Conservation (phyloP, 2,797 vertebrate species). For the Myotis planiceps region DNA sequence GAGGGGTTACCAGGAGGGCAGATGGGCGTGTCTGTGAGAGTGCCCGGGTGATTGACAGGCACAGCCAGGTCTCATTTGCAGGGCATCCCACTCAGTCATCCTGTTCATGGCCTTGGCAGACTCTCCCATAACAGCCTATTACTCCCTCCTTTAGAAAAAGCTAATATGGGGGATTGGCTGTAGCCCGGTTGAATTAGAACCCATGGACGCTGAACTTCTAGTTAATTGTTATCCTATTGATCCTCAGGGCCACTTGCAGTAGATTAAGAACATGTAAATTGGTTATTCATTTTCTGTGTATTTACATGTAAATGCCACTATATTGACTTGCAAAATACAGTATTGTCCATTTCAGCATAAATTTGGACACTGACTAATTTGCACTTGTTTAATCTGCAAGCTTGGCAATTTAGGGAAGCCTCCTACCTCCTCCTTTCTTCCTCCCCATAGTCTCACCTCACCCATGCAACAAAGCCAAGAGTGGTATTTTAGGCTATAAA, state of each 20-base stretch:
- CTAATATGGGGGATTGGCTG: not conserved
- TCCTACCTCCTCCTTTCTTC: not conserved
- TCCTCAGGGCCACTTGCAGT: not conserved
- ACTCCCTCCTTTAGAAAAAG: not conserved
- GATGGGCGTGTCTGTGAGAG: not conserved
- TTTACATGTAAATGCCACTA: conserved; percentile 42
- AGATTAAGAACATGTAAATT: conserved; percentile 58
- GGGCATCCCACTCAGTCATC: not conserved
- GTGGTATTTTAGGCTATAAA: conserved; percentile 37
- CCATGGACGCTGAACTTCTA: not conserved
- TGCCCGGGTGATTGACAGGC: conserved; percentile 18
- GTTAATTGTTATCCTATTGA: not conserved
- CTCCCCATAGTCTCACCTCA: conserved; percentile 7
- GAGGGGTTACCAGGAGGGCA: not conserved
- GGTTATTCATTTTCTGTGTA: conserved; percentile 38
- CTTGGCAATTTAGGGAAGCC: conserved; percentile 48
- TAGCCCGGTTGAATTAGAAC: not conserved
- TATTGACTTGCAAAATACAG: conserved; percentile 55
- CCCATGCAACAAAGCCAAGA: not conserved
- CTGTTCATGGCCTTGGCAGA: not conserved
- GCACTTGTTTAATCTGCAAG: conserved; percentile 58
- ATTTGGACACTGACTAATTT: conserved; percentile 64
- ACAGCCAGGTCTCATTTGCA: not conserved
- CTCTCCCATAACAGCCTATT: not conserved
- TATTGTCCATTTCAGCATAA: conserved; percentile 45